These are phyloP conservation scores for Phallusia fumigata DNA, from an alignment of 23 tunicate genomes.

Conservation along the genomic window DNA sequence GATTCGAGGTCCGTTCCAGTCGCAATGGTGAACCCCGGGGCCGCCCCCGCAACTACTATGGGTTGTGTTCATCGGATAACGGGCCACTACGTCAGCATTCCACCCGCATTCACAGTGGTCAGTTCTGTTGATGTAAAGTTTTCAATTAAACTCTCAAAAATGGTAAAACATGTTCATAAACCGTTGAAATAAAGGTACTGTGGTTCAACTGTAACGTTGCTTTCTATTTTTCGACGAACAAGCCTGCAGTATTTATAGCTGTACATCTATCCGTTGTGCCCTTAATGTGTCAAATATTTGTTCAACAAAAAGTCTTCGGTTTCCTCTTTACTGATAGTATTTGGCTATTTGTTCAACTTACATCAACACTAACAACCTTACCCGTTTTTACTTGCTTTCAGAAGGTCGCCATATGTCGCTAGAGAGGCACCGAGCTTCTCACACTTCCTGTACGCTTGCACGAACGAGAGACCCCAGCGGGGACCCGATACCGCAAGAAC, in stretches of 20 bases:
- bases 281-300: too few species aligned
- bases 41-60: slow-evolving; percentile 47
- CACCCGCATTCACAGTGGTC: slow-evolving; percentile 73
- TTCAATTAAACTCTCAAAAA: too few species aligned
- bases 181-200: too few species aligned
- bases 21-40: slow-evolving; percentile 68
- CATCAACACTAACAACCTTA: background rate
- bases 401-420: slow-evolving; percentile 55
- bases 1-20: slow-evolving; percentile 51
- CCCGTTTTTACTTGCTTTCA: slow-evolving; percentile 36
- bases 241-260: too few species aligned
- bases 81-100: slow-evolving; percentile 55
- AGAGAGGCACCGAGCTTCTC: slow-evolving; percentile 51
- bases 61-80: slow-evolving; percentile 56
- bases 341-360: background rate
- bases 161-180: too few species aligned
- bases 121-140: too few species aligned
- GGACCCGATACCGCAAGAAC: background rate
- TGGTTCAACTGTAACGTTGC: too few species aligned
- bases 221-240: too few species aligned
- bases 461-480: slow-evolving; percentile 25
- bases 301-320: too few species aligned
- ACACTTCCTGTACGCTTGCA: slow-evolving; percentile 65
- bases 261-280: too few species aligned
- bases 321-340: too few species aligned